Conservation (phyloP, 1,140 invertebrate genomes). For the Pseudomyrmex gracilis region DNA sequence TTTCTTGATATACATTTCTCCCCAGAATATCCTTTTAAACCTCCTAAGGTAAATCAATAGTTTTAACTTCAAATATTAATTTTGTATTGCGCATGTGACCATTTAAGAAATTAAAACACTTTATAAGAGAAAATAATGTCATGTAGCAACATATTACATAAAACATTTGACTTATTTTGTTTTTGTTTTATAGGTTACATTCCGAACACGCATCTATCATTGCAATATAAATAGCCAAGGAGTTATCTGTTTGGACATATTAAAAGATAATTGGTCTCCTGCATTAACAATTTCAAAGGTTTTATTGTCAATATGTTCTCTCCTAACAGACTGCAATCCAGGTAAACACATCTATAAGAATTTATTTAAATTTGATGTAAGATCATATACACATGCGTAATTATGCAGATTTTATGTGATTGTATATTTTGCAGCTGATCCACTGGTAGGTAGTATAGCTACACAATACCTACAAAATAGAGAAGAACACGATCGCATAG, state of each 20-base stretch:
- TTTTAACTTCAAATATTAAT: background rate
- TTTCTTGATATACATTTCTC: constrained; percentile 98
- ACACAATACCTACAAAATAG: constrained; percentile 99
- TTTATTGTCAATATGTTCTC: constrained; percentile 96
- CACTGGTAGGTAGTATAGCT: constrained; percentile 98
- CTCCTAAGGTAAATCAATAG: constrained; percentile 92
- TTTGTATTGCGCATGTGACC: background rate
- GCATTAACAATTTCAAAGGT: constrained; percentile 98
- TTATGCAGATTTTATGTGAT: background rate
- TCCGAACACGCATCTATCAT: constrained; percentile 98
- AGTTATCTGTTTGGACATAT: constrained; percentile 97
- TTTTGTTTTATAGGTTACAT: constrained; percentile 94
- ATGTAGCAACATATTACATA: background rate
- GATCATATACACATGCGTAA: background rate
- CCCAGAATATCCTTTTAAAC: constrained; percentile 98
- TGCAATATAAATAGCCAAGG: constrained; percentile 99
- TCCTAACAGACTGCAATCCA: constrained; percentile 98
- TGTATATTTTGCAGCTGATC: constrained; percentile 91
- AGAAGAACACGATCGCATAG: constrained; percentile 98
- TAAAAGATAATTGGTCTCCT: constrained; percentile 98
- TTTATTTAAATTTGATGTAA: constrained; percentile 13
- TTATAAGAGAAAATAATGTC: background rate
- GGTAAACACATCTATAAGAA: constrained; percentile 86
- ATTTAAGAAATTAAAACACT: background rate
- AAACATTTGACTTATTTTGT: background rate